Conservation (phyloP, 2,797 vertebrate genomes). For the Menidia menidia region DNA sequence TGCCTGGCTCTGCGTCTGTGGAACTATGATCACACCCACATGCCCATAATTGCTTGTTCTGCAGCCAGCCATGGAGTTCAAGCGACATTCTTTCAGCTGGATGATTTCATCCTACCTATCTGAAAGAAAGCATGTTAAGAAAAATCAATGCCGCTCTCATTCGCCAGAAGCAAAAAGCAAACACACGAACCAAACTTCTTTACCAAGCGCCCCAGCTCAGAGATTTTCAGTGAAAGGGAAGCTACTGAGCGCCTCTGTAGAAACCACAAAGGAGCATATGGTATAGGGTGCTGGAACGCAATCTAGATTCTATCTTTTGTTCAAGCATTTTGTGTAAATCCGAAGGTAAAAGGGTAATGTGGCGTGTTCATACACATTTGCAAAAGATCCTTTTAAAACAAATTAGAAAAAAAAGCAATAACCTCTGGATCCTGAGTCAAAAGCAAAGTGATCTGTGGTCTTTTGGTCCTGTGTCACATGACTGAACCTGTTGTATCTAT, state of each 20-base stretch:
- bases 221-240: slow-evolving; percentile 27
- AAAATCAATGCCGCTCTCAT: slow-evolving; percentile 39
- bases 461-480: not conserved
- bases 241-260: slow-evolving; percentile 16
- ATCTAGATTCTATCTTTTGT: not conserved
- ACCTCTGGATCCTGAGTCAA: not conserved
- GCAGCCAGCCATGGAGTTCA: slow-evolving; percentile 40
- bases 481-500: not conserved
- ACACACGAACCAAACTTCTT: slow-evolving; percentile 32
- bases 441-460: not conserved
- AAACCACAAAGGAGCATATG: slow-evolving; percentile 6
- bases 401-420: not conserved
- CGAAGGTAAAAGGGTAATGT: not conserved
- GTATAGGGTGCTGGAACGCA: slow-evolving; percentile 10
- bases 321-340: not conserved
- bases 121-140: slow-evolving; percentile 27
- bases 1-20: slow-evolving; percentile 38
- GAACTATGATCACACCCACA: slow-evolving; percentile 49
- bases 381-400: not conserved
- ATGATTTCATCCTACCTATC: slow-evolving; percentile 38
- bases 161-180: slow-evolving; percentile 28
- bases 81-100: slow-evolving; percentile 27
- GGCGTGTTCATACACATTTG: not conserved
- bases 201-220: slow-evolving; percentile 7
- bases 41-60: slow-evolving; percentile 40